Evolutionary conservation across 2,888 invertebrate species (phyloP), one percentile per base, ranked within the genome.

Genomic region (Eupithecia subfuscata): DNA sequence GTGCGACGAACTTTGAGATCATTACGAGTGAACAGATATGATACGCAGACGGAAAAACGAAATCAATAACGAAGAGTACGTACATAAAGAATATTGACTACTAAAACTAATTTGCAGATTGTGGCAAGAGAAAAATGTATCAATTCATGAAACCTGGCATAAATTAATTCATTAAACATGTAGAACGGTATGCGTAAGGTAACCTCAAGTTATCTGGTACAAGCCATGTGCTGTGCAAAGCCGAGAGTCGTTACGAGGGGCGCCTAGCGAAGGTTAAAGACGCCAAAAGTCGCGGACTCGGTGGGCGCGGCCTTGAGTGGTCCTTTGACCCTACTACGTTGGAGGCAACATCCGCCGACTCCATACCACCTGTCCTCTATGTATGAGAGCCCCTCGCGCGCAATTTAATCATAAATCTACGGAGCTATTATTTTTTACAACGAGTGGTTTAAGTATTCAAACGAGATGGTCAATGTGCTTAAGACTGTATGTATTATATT

Each of bases 251-350:
- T 69, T 76, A 76, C 80, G 60, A 78, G 84, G 88, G 89, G 89
- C 87, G 88, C 89, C 86, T 87, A 82, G 82, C 82, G 83, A 89
- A 90, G 90, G 90, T 89, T 89, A 89, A 87, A 85, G 90, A 88
- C 88, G 89, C 88, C 84, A 89, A 90, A 90, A 89, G 90, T 90
- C 88, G 89, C 86, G 86, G 83, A 83, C 84, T 79, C 83, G 89
- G 89, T 85, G 87, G 83, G 83, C 84, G 79, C 84, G 89, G 89
- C 94, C 93, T 94, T 93, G 93, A 86, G 82, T 80, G 84, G 94
- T 93, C 92, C 91, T 91, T 91, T 93, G 93, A 94, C 91, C 93
- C 88, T 87, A 84, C 40, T 37, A 34, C 82, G 83, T 83, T 87
- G 86, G 88, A 85, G 87, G 85, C 88, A 84, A 87, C 87, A 87